Percentiles rank a stretch among this genome's conserved stretches.
Conservation (phyloP, 2,113 vertebrate genomes). For the Entelurus aequoreus region DNA sequence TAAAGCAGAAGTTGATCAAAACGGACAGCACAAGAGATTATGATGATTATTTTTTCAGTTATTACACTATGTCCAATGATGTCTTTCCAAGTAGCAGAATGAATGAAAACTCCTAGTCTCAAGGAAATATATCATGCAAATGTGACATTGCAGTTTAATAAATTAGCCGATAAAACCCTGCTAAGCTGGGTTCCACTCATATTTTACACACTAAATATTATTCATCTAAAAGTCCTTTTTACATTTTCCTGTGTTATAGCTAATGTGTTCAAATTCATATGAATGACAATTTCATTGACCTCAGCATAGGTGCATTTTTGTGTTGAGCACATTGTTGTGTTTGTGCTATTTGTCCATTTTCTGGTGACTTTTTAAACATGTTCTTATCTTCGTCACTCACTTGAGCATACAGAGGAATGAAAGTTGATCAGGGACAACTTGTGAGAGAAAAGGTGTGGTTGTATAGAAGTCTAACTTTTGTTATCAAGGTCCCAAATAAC, state of each 20-base stretch:
- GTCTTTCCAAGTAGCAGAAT: slow-evolving; percentile 18
- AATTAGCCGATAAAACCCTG: slow-evolving; percentile 14
- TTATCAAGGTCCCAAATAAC: slow-evolving; percentile 9
- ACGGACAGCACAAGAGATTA: slow-evolving; percentile 27
- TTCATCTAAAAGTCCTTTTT: not conserved
- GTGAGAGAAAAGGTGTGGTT: not conserved
- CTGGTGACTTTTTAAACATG: slow-evolving; percentile 13
- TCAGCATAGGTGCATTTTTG: slow-evolving; percentile 24
- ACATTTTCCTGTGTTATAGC: slow-evolving; percentile 11
- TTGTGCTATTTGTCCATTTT: slow-evolving; percentile 31
- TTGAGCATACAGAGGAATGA: not conserved
- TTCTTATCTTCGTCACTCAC: slow-evolving; percentile 13
- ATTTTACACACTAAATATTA: slow-evolving; percentile 6
- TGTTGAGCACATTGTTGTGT: slow-evolving; percentile 16
- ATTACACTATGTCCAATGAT: slow-evolving; percentile 37
- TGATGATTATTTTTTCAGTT: slow-evolving; percentile 7
- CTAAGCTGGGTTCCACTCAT: not conserved
- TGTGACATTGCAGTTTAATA: slow-evolving; percentile 4
- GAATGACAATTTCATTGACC: slow-evolving; percentile 20
- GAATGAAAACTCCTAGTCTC: slow-evolving; percentile 25
- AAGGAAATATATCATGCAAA: slow-evolving; percentile 6
- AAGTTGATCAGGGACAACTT: not conserved
- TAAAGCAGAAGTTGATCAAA: slow-evolving; percentile 19
- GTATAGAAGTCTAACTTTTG: not conserved
- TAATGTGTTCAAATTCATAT: slow-evolving; percentile 16